A percentile compares a stretch with the other conserved stretches of the same genome.
These are phyloP conservation scores for Portunus trituberculatus DNA, from an alignment of 1,140 invertebrate genomes.

Conservation along the genomic window DNA sequence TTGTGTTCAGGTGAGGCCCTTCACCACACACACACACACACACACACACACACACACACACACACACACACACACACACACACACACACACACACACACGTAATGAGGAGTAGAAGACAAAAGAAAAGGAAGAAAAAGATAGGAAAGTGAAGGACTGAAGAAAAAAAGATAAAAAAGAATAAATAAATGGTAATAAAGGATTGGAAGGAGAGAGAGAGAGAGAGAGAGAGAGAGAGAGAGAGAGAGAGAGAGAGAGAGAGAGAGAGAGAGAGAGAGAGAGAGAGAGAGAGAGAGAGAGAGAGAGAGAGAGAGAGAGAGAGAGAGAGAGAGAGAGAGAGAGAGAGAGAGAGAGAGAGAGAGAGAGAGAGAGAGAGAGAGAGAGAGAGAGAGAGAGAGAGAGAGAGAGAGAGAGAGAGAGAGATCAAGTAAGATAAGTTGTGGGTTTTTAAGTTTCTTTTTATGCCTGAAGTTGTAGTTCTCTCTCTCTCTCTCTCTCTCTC, in stretches of 20 bases:
- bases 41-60: too few relatives aligned
- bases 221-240: neutral
- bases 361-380: neutral
- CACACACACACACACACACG: too few relatives aligned
- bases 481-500: conserved; percentile 8
- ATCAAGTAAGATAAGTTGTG: neutral
- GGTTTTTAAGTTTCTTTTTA: neutral
- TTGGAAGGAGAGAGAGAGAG: neutral
- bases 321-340: neutral
- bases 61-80: too few relatives aligned
- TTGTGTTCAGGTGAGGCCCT: too few relatives aligned
- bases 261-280: neutral
- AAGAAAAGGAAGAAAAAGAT: too few relatives aligned
- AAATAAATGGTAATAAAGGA: neutral
- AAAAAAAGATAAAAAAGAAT: too few relatives aligned
- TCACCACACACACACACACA: too few relatives aligned
- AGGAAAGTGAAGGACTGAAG: too few relatives aligned
- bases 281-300: neutral
- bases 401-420: neutral
- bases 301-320: neutral
- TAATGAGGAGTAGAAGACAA: too few relatives aligned
- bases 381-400: neutral
- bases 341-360: neutral
- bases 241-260: neutral
- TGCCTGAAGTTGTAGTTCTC: neutral